Percentiles rank a stretch among this genome's conserved stretches.
phyloP scores from a whole-genome alignment of 1,140 invertebrate species.

The Lithobius niger region DNA sequence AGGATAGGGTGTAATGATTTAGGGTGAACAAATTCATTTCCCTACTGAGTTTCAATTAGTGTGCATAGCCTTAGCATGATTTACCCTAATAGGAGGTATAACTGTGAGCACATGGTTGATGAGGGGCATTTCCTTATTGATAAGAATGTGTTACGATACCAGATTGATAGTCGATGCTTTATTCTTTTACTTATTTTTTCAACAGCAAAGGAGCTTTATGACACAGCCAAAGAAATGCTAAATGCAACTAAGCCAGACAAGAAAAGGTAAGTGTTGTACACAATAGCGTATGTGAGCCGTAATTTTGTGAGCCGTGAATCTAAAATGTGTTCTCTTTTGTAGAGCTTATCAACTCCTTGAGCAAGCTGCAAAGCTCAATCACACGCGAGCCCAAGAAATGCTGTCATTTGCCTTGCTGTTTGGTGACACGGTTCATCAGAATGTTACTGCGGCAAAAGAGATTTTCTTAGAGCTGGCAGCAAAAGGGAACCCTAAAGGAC shows the following conservation, averaged over 20 bases:
- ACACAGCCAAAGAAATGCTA: conserved; percentile 34
- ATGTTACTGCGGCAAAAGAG: conserved; percentile 56
- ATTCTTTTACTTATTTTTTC: conserved; percentile 7
- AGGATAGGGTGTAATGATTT: too few species aligned
- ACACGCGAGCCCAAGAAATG: conserved; percentile 61
- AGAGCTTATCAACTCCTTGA: conserved; percentile 49
- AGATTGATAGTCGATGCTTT: too few species aligned
- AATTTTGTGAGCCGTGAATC: conserved; percentile 51
- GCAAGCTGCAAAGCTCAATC: conserved; percentile 60
- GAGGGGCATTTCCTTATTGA: too few species aligned
- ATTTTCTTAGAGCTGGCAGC: conserved; percentile 64
- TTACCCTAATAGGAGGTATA: too few species aligned
- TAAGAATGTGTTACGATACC: too few species aligned
- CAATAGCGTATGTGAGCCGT: conserved; percentile 36
- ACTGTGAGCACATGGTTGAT: too few species aligned
- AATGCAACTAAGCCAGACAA: conserved; percentile 18
- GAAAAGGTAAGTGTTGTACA: conserved; percentile 10
- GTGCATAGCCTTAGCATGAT: too few species aligned
- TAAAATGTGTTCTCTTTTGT: background rate
- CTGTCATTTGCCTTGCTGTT: conserved; percentile 76
- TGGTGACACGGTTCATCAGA: conserved; percentile 52
- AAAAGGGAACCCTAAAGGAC: conserved; percentile 68
- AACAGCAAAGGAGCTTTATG: conserved; percentile 49
- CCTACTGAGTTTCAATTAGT: too few species aligned
- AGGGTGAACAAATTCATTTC: too few species aligned